Evolutionary conservation across 2,797 vertebrate genomes (phyloP).

Genomic region (Protosalanx chinensis): DNA sequence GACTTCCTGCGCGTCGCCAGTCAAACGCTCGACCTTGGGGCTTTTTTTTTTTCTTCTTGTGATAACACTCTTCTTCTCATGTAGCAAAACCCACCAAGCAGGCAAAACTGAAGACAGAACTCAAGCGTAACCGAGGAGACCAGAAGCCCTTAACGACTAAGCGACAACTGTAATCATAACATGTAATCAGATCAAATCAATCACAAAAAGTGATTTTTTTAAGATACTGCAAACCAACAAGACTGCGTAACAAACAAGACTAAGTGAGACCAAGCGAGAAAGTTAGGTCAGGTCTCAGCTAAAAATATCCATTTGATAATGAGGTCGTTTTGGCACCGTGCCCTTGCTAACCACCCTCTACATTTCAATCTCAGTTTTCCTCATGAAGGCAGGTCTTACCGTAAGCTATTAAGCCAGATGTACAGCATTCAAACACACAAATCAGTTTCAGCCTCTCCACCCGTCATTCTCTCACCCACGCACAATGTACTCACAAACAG

Average conservation of each 20-base stretch:
- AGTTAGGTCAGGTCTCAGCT: constrained; percentile 47
- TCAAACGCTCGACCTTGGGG: constrained; percentile 69
- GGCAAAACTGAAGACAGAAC: constrained; percentile 25
- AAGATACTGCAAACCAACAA: background rate
- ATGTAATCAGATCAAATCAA: background rate
- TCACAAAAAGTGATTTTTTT: background rate
- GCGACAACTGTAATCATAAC: background rate
- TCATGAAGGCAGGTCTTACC: constrained; percentile 49
- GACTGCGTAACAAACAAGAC: background rate
- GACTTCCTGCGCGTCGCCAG: constrained; percentile 54
- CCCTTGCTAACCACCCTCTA: constrained; percentile 49
- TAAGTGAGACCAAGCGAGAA: constrained; percentile 28
- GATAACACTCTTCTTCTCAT: constrained; percentile 53
- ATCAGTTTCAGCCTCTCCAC: constrained; percentile 49
- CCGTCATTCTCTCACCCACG: constrained; percentile 28
- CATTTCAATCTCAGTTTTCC: constrained; percentile 57
- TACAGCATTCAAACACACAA: constrained; percentile 55
- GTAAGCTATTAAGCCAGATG: constrained; percentile 57
- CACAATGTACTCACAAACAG: constrained; percentile 5
- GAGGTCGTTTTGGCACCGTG: constrained; percentile 54
- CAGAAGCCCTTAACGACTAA: background rate
- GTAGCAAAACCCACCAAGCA: constrained; percentile 41
- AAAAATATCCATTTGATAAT: constrained; percentile 31
- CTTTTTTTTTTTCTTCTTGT: constrained; percentile 67
- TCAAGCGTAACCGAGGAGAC: constrained; percentile 23